These are phyloP conservation scores for Catocala sponsa DNA, from an alignment of 2,888 invertebrate genomes.

Conservation along the genomic window DNA sequence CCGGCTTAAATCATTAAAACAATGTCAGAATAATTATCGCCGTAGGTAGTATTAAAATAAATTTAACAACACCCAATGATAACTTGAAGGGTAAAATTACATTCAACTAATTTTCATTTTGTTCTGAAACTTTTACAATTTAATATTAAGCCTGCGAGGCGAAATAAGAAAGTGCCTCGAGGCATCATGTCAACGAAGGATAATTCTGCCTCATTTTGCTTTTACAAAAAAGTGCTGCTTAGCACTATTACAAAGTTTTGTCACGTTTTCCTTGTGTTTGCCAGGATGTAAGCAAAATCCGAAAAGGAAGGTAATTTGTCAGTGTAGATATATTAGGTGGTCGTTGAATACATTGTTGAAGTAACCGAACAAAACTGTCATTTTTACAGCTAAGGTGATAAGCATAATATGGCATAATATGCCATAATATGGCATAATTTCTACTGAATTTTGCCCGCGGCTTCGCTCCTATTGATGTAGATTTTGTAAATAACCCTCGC, in stretches of 20 bases:
- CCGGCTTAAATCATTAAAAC: no score
- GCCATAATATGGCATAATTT: no score
- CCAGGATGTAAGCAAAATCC: background rate
- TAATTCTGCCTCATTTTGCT: background rate
- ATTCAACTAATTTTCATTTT: conserved; percentile 7
- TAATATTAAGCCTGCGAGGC: background rate
- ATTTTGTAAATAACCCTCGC: no score
- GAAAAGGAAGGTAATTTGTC: conserved; percentile 1
- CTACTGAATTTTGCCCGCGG: no score
- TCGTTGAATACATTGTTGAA: no score
- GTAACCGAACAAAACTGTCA: no score
- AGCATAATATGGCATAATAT: no score
- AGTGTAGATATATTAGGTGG: no score
- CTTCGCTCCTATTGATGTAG: no score
- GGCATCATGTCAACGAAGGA: background rate
- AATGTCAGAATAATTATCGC: background rate
- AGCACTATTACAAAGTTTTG: background rate
- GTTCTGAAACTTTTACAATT: conserved; percentile 7
- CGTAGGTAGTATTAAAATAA: background rate
- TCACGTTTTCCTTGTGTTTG: background rate
- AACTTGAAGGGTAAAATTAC: background rate
- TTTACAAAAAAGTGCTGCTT: background rate
- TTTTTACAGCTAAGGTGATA: no score
- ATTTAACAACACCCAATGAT: background rate
- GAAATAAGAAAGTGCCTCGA: background rate